Conservation (phyloP, 2,888 invertebrate species). For the Ephialtes manifestator region DNA sequence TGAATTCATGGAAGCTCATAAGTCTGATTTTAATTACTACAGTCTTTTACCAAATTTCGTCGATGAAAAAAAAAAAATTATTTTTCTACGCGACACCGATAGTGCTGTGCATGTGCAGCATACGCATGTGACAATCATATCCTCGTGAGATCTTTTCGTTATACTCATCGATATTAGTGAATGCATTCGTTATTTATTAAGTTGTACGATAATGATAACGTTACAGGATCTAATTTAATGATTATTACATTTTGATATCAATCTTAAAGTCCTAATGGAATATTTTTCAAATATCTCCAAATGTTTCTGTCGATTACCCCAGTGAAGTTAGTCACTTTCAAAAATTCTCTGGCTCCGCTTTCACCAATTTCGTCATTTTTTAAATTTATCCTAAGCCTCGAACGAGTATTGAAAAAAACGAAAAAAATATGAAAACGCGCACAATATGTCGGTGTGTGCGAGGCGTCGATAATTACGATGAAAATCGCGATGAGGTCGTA, state of each 20-base stretch:
- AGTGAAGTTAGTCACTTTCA: constrained; percentile 44
- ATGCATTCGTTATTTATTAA: constrained; percentile 54
- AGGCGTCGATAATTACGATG: constrained; percentile 6
- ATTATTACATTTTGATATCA: constrained; percentile 44
- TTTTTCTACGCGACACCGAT: constrained; percentile 56
- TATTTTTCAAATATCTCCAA: constrained; percentile 56
- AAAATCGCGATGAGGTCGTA: constrained; percentile 49
- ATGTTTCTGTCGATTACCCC: constrained; percentile 57
- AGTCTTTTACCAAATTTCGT: constrained; percentile 10
- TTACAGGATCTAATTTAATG: constrained; percentile 55
- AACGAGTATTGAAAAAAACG: constrained; percentile 22
- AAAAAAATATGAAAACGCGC: constrained; percentile 29
- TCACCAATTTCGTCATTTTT: not conserved
- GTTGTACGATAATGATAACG: constrained; percentile 65
- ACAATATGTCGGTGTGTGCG: constrained; percentile 34
- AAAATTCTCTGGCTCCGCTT: constrained; percentile 27
- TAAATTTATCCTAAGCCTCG: constrained; percentile 28
- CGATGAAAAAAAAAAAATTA: not conserved
- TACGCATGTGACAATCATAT: constrained; percentile 50
- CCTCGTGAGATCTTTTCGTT: constrained; percentile 41
- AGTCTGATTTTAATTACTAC: constrained; percentile 23
- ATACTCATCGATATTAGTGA: constrained; percentile 47
- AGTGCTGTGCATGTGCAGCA: constrained; percentile 69
- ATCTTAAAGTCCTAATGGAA: constrained; percentile 59
- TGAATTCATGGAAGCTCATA: too few relatives aligned